These are phyloP conservation scores for Phrixothrix hirtus DNA, from an alignment of 2,888 invertebrate genomes.

Conservation along the genomic window DNA sequence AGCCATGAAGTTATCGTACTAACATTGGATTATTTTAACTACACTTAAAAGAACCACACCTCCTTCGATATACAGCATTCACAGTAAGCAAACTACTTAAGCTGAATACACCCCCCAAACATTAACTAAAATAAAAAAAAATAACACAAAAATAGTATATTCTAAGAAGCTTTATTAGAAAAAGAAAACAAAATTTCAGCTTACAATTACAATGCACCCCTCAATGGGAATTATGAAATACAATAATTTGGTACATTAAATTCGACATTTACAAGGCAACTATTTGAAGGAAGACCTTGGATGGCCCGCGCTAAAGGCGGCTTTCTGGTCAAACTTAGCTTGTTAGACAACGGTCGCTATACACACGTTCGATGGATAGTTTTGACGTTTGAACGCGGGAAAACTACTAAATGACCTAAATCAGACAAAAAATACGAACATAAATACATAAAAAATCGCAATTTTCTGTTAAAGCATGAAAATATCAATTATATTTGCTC, in stretches of 20 bases:
- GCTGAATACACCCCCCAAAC: background rate
- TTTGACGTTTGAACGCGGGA: constrained; percentile 58
- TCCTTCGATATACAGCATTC: constrained; percentile 24
- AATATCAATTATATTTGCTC: constrained; percentile 49
- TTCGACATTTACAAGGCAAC: constrained; percentile 2
- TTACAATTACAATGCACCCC: constrained; percentile 9
- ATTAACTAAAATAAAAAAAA: too few species aligned
- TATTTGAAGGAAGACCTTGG: constrained; percentile 42
- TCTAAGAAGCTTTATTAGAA: constrained; percentile 13
- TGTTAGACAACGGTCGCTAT: constrained; percentile 51
- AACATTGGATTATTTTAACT: too few species aligned
- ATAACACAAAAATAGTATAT: constrained; percentile 13
- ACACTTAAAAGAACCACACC: constrained; percentile 38
- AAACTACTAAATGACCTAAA: constrained; percentile 54
- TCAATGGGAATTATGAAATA: constrained; percentile 1
- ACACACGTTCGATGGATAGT: constrained; percentile 48
- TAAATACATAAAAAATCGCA: constrained; percentile 50
- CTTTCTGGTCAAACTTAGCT: constrained; percentile 37
- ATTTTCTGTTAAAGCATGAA: constrained; percentile 38
- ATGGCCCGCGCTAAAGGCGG: constrained; percentile 40
- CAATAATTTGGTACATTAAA: constrained; percentile 1
- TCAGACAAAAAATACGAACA: constrained; percentile 56
- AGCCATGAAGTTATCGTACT: too few species aligned
- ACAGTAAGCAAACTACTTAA: background rate
- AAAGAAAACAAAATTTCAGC: constrained; percentile 1